Evolutionary conservation across 2,888 invertebrate genomes (phyloP).

Genomic region (Hydriomena furcata): DNA sequence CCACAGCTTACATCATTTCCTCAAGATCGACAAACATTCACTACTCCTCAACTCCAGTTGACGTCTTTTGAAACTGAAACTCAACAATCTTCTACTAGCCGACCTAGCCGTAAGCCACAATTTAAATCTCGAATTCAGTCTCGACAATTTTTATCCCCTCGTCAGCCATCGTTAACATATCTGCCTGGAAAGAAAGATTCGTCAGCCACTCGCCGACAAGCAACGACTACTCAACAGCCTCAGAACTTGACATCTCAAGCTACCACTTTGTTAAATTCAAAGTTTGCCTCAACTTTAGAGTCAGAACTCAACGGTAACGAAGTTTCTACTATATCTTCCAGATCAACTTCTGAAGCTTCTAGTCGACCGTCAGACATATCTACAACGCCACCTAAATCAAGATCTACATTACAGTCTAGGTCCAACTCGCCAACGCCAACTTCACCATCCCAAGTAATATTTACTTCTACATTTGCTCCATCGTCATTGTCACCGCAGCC

Average conservation of each 20-base stretch:
- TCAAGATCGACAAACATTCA: neutral
- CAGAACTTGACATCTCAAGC: neutral
- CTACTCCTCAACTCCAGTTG: neutral
- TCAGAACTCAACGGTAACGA: constrained; percentile 2
- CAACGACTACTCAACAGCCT: neutral
- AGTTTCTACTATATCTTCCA: constrained; percentile 6
- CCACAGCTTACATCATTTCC: neutral
- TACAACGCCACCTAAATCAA: constrained; percentile 10
- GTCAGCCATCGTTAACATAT: neutral
- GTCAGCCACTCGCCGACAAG: neutral
- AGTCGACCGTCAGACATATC: constrained; percentile 9
- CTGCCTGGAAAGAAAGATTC: neutral
- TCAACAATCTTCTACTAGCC: neutral
- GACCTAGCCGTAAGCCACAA: neutral
- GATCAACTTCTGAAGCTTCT: constrained; percentile 7
- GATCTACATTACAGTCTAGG: constrained; percentile 13
- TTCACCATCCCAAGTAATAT: constrained; percentile 2
- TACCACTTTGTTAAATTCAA: constrained; percentile 5
- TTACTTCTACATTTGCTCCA: constrained; percentile 11
- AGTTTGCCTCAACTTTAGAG: neutral
- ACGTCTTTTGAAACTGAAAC: constrained; percentile 9
- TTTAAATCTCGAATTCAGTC: neutral
- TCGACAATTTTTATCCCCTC: neutral
- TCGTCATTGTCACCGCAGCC: constrained; percentile 8
- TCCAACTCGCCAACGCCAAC: constrained; percentile 1